Conservation (phyloP, 1,140 invertebrate genomes). For the Ctenoplectra terminalis region DNA sequence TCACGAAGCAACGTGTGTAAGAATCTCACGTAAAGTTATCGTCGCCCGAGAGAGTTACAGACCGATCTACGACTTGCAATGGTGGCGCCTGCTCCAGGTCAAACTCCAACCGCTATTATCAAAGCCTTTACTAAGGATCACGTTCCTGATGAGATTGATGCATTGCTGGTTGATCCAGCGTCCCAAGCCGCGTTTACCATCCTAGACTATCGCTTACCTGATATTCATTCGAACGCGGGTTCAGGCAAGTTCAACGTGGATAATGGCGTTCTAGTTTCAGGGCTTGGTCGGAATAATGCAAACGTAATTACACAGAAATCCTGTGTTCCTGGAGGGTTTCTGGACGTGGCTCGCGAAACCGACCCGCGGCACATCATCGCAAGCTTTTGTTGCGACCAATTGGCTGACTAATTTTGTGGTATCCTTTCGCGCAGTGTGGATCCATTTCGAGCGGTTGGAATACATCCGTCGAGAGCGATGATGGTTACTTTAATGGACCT, state of each 20-base stretch:
- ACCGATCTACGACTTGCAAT: no score
- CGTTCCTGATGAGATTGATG: constrained; percentile 67
- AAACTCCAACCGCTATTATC: constrained; percentile 78
- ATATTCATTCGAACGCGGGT: background rate
- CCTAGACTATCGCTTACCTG: background rate
- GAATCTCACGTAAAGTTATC: no score
- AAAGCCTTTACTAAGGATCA: constrained; percentile 65
- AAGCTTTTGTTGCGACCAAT: constrained; percentile 34
- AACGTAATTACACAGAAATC: constrained; percentile 73
- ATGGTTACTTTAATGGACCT: constrained; percentile 34
- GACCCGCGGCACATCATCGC: background rate
- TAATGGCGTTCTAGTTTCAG: constrained; percentile 70
- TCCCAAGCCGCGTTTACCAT: no score
- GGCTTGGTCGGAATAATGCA: constrained; percentile 68
- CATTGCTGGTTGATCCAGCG: background rate
- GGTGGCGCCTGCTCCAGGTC: constrained; percentile 55
- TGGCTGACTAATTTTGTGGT: constrained; percentile 3
- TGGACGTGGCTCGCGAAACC: background rate
- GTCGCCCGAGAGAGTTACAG: no score
- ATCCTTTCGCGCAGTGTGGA: no score
- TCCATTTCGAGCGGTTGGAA: constrained; percentile 17
- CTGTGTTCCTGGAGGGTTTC: constrained; percentile 5
- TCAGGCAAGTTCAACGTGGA: constrained; percentile 41
- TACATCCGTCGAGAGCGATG: constrained; percentile 33
- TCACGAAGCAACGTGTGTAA: no score